Base-by-base conservation (phyloP, 2,113 vertebrate species). In the Struthidea cinerea region DNA sequence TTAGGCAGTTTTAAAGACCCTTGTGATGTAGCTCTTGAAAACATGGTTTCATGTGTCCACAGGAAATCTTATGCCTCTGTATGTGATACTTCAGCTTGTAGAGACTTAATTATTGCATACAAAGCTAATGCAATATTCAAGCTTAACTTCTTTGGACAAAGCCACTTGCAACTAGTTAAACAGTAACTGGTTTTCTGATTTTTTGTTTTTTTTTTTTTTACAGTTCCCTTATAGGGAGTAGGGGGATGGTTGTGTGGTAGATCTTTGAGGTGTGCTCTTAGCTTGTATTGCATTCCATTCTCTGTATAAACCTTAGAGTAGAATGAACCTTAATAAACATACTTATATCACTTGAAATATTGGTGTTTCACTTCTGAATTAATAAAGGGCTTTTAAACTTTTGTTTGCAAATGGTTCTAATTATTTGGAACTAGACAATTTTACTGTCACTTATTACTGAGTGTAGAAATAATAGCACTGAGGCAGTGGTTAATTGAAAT, bases 211-310 rank as follows among this genome's bases (percentile, higher is more conserved):
- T 79, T 56, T 83, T 71, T 91, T 95, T 93, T 94, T 90, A 93
- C 76, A 68, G 90, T 96, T 97, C 95, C 95, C 95, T 96, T 90
- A 95, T 96, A 97, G 97, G 93, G 94, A 94, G 93, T 95, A 95
- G 76, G 95, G 65, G 65, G 93, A 84, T 96, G 96, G 87, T 87
- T 80, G 93, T 96, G 95, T 94, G 95, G 92, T 96, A 96, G 96
- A 74, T 91, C 90, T 89, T 91, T 96, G 91, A 93, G 94, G 91
- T 95, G 91, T 97, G 93, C 92, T 95, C 94, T 82, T 96, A 92
- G 95, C 93, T 97, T 97, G 94, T 97, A 97, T 95, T 97, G 94
- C 93, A 95, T 97, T 97, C 97, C 95, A 93, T 97, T 96, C 92
- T 97, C 96, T 97, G 96, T 97, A 96, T 97, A 93, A 92, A 97